These are phyloP conservation scores for Ageneiosus marmoratus DNA, from an alignment of 2,113 vertebrate genomes.

Conservation along the genomic window DNA sequence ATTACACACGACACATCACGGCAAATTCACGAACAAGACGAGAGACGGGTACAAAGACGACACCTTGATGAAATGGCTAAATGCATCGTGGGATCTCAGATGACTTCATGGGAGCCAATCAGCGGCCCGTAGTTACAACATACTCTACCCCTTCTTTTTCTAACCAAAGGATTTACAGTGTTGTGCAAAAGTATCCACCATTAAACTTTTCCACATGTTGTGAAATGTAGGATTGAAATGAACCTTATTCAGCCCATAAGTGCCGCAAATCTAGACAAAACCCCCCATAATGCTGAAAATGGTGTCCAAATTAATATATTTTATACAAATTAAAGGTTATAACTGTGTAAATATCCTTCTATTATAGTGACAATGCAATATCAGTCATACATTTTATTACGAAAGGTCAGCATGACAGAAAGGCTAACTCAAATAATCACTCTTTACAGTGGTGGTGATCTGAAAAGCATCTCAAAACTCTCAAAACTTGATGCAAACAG, in stretches of 20 bases:
- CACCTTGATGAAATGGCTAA: constrained; percentile 23
- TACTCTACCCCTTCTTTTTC: background rate
- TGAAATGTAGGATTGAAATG: background rate
- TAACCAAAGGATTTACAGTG: background rate
- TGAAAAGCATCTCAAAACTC: background rate
- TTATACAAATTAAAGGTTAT: background rate
- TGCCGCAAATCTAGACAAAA: background rate
- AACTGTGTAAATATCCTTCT: background rate
- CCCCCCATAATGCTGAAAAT: background rate
- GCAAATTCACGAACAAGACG: constrained; percentile 33
- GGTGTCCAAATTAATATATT: background rate
- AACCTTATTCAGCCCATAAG: background rate
- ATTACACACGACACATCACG: constrained; percentile 28
- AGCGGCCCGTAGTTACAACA: background rate
- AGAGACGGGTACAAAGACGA: constrained; percentile 25
- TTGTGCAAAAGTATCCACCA: background rate
- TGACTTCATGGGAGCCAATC: background rate
- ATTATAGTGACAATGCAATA: background rate
- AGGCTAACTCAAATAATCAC: too few relatives aligned
- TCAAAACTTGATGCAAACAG: background rate
- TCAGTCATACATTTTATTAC: background rate
- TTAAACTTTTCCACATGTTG: background rate
- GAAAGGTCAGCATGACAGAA: too few relatives aligned
- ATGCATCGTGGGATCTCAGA: constrained; percentile 6
- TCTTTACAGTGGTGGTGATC: background rate